Conservation (phyloP, 2,113 vertebrate species). For the Pachypanchax playfairii region DNA sequence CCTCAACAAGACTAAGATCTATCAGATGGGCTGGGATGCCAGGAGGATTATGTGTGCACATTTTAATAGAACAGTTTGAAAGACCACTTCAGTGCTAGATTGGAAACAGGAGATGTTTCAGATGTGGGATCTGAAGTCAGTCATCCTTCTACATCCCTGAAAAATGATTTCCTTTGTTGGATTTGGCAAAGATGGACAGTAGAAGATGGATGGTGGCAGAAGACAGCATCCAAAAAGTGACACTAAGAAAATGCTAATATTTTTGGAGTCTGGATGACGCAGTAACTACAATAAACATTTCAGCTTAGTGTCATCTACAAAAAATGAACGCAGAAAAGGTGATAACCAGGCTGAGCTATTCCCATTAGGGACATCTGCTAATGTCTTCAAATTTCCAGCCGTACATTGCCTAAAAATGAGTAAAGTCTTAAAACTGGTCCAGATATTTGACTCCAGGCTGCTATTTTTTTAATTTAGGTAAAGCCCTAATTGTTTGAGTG, state of each 20-base stretch:
- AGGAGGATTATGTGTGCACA: neutral
- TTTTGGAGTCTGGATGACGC: slow-evolving; percentile 6
- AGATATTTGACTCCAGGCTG: neutral
- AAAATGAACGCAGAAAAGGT: neutral
- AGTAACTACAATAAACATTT: neutral
- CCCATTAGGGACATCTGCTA: neutral
- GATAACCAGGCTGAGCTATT: neutral
- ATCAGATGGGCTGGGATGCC: slow-evolving; percentile 3
- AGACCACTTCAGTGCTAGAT: slow-evolving; percentile 1
- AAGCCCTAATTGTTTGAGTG: slow-evolving; percentile 18
- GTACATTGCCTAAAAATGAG: neutral
- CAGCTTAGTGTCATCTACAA: neutral
- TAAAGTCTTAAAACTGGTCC: neutral
- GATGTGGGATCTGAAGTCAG: slow-evolving; percentile 1
- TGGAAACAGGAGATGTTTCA: neutral
- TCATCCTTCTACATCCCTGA: neutral
- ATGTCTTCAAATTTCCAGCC: neutral
- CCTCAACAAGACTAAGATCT: slow-evolving; percentile 6
- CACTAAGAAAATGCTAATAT: neutral
- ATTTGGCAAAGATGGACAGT: neutral
- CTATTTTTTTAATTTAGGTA: slow-evolving; percentile 17
- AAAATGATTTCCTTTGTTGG: slow-evolving; percentile 18
- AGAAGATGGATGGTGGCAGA: slow-evolving; percentile 10
- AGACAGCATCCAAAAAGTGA: slow-evolving; percentile 9
- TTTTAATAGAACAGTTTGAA: slow-evolving; percentile 9